Conservation (phyloP, 2,113 vertebrate genomes). For the Seriola dumerili region DNA sequence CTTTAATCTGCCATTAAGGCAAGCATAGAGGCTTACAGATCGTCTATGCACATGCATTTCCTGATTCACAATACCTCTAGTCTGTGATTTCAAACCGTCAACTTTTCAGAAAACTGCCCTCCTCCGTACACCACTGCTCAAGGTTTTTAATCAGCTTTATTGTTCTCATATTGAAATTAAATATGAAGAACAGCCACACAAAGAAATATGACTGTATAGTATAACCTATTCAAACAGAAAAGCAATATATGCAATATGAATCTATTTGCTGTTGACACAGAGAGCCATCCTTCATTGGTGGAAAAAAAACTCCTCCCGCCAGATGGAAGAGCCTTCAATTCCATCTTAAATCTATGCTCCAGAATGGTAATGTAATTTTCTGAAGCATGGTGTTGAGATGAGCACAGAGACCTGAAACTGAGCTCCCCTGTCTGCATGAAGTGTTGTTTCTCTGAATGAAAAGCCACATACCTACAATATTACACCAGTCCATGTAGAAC, state of each 20-base stretch:
- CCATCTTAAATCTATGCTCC: constrained; percentile 37
- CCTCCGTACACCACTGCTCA: background rate
- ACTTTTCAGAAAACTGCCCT: constrained; percentile 3
- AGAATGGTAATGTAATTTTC: constrained; percentile 44
- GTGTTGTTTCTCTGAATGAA: constrained; percentile 42
- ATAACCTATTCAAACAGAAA: constrained; percentile 20
- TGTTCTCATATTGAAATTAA: constrained; percentile 8
- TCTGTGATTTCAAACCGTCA: constrained; percentile 26
- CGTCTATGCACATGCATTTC: constrained; percentile 21
- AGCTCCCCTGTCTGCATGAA: constrained; percentile 1
- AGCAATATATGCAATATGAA: constrained; percentile 29
- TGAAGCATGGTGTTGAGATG: constrained; percentile 32
- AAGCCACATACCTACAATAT: constrained; percentile 36
- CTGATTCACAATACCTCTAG: constrained; percentile 28
- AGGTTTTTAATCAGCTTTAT: constrained; percentile 27
- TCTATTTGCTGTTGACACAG: constrained; percentile 2
- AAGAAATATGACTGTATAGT: background rate
- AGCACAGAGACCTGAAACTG: background rate
- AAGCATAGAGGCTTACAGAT: constrained; percentile 20
- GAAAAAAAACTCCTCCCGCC: constrained; percentile 7
- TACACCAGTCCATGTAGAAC: background rate
- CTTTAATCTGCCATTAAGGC: constrained; percentile 39
- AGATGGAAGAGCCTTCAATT: constrained; percentile 39
- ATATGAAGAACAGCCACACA: background rate
- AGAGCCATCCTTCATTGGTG: background rate